A percentile compares a stretch with the other conserved stretches of the same genome.
Evolutionary conservation across 2,888 invertebrate genomes (phyloP).

Genomic region (Nowickia ferox): DNA sequence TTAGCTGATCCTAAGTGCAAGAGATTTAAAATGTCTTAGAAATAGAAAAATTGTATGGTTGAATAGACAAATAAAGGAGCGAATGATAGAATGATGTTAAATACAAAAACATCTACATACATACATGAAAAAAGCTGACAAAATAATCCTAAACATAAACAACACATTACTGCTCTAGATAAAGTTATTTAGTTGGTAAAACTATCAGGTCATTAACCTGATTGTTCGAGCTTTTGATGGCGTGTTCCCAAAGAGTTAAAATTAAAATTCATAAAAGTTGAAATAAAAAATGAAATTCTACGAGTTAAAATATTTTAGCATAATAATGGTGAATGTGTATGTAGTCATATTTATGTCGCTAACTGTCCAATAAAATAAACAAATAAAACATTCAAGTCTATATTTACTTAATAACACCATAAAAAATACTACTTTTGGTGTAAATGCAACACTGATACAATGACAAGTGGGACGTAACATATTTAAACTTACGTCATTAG

Average conservation of each 20-base stretch:
- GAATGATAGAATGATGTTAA: conserved; percentile 61
- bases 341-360: too few species aligned
- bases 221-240: conserved; percentile 2
- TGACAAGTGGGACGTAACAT: too few species aligned
- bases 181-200: conserved; percentile 19
- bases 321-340: neutral
- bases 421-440: too few species aligned
- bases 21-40: conserved; percentile 48
- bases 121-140: neutral
- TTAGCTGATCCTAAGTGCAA: conserved; percentile 59
- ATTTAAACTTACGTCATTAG: too few species aligned
- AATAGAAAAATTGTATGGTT: conserved; percentile 33
- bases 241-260: conserved; percentile 23
- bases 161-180: conserved; percentile 37
- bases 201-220: conserved; percentile 53
- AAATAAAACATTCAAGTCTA: too few species aligned
- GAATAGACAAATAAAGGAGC: conserved; percentile 37
- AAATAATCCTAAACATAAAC: conserved; percentile 59
- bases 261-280: neutral
- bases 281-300: neutral
- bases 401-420: too few species aligned
- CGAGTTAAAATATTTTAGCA: neutral
- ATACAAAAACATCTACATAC: neutral
- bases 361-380: too few species aligned
- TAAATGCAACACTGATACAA: too few species aligned